These are phyloP conservation scores for Temnothorax rugatulus DNA, from an alignment of 2,888 invertebrate genomes.

Conservation along the genomic window DNA sequence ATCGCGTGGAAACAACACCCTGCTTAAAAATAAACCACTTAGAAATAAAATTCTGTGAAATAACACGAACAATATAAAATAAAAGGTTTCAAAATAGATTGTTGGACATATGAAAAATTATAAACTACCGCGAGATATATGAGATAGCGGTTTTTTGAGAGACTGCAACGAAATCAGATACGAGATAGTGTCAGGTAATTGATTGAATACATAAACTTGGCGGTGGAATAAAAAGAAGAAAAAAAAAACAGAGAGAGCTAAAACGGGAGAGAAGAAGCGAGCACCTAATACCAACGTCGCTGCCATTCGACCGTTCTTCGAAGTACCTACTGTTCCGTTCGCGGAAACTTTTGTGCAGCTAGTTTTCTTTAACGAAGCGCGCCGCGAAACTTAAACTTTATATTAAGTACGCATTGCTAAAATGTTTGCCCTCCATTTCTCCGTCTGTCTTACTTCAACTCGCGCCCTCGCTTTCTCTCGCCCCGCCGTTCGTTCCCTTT, in stretches of 20 bases:
- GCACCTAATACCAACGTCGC: conserved; percentile 29
- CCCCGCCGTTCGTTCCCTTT: neutral
- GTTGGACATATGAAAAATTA: neutral
- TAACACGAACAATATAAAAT: neutral
- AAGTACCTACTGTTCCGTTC: conserved; percentile 36
- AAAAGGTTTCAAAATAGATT: neutral
- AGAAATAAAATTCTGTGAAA: neutral
- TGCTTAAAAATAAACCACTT: conserved; percentile 5
- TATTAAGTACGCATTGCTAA: conserved; percentile 56
- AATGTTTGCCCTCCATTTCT: conserved; percentile 51
- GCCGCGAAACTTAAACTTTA: conserved; percentile 54
- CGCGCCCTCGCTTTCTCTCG: neutral
- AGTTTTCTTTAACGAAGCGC: conserved; percentile 58
- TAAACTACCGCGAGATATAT: neutral
- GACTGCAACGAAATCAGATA: neutral
- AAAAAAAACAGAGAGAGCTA: neutral
- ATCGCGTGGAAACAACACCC: neutral
- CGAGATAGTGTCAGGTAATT: conserved; percentile 1
- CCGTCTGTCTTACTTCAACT: neutral
- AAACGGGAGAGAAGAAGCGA: conserved; percentile 1
- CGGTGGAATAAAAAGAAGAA: conserved; percentile 4
- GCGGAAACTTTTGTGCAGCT: conserved; percentile 43
- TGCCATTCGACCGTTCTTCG: conserved; percentile 35
- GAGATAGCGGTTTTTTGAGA: neutral
- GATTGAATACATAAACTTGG: conserved; percentile 42